Evolutionary conservation across 2,888 invertebrate genomes (phyloP).

Genomic region (Mystacides longicornis): DNA sequence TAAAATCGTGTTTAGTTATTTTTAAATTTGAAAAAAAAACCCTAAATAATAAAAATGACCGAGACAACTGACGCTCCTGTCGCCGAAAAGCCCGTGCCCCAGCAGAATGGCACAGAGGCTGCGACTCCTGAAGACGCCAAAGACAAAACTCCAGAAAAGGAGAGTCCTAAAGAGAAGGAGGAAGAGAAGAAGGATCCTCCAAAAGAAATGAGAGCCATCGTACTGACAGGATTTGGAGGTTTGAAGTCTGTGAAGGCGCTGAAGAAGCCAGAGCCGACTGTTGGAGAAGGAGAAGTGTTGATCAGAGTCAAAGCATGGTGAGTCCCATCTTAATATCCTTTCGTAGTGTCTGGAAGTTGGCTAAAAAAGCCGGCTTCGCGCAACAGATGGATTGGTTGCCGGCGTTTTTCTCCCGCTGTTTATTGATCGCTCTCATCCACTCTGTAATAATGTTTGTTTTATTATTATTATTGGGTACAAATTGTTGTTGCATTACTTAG

Average conservation of each 20-base stretch:
- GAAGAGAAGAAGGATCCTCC: conserved; percentile 51
- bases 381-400: conserved; percentile 15
- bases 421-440: too few relatives aligned
- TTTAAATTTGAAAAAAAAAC: neutral
- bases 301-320: conserved; percentile 82
- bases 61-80: conserved; percentile 48
- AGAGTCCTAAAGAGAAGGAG: conserved; percentile 38
- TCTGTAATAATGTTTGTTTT: neutral
- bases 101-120: conserved; percentile 46
- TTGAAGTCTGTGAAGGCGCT: conserved; percentile 77
- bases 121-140: conserved; percentile 42
- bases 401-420: neutral
- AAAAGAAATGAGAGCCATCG: conserved; percentile 80
- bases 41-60: conserved; percentile 36
- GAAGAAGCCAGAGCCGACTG: conserved; percentile 68
- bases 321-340: conserved; percentile 38
- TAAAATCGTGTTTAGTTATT: conserved; percentile 1
- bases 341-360: neutral
- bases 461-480: neutral
- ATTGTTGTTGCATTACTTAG: conserved; percentile 2
- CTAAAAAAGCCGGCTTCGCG: neutral
- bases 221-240: conserved; percentile 79
- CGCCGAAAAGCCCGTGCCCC: conserved; percentile 38
- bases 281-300: conserved; percentile 67
- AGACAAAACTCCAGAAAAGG: conserved; percentile 45